Evolutionary conservation across 2,797 vertebrate species (phyloP), one percentile per base, ranked within the genome.

Genomic region (Darevskia nairensis): DNA sequence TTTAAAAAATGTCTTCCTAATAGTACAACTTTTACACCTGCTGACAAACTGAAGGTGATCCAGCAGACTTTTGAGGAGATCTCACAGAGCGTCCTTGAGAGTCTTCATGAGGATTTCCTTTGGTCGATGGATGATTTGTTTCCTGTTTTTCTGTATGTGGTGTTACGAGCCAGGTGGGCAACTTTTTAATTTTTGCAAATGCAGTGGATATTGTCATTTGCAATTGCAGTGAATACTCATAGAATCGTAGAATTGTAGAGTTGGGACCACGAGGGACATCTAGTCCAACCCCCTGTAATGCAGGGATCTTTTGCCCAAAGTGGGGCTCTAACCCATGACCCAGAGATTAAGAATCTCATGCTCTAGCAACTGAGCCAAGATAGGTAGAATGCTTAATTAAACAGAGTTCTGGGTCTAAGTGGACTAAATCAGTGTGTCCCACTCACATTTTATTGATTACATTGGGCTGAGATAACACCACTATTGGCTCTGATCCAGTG

Each of bases 91-190:
- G 99, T 99, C 1, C 97, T 98, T 85, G 95, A 97, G 0, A 97
- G 98, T 74, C 97, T 99, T 89, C 98, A 98, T 91, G 98, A 98
- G 94, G 98, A 98, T 95, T 99, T 99, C 96, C 95, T 99, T 89
- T 99, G 99, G 99, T 99, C 99, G 80, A 99, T 99, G 99, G 99
- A 99, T 86, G 98, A 99, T 92, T 97, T 99, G 46, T 99, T 99
- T 96, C 99, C 99, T 0, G 98, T 99, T 89, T 99, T 99, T 96
- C 98, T 99, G 86, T 99, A 99, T 15, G 99, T 99, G 94, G 99
- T 99, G 88, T 97, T 99, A 89, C 98, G 99, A 86, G 98, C 99
- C 93, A 98, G 99, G 99, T 99, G 92, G 78, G 95, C 55, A 15
- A 0, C 29, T 46, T 75, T 84, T 13, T 64, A 13, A 35, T 23